Conservation (phyloP, 2,888 invertebrate species). For the Brachypalpus laphriformis region DNA sequence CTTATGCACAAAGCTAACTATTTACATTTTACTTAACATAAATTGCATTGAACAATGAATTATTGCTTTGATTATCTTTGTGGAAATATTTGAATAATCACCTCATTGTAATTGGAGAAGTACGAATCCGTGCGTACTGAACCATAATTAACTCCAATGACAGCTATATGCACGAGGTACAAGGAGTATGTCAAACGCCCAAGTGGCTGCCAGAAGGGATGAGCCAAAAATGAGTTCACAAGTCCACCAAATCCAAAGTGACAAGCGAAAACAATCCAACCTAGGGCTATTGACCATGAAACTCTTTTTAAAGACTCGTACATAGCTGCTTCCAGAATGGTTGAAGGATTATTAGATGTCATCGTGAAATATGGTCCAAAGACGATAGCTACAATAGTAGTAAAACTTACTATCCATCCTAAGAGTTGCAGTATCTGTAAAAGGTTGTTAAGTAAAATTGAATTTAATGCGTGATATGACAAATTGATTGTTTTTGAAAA, state of each 20-base stretch:
- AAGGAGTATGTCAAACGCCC: conserved; percentile 65
- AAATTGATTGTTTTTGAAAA: no score
- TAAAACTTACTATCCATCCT: not conserved
- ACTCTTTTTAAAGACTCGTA: conserved; percentile 66
- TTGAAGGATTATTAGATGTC: not conserved
- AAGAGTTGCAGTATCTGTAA: not conserved
- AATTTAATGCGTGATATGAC: no score
- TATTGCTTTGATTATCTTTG: no score
- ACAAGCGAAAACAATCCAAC: conserved; percentile 74
- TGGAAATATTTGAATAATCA: conserved; percentile 14
- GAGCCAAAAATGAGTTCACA: conserved; percentile 63
- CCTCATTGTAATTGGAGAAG: conserved; percentile 52
- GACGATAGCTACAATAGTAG: not conserved
- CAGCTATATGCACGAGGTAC: conserved; percentile 64
- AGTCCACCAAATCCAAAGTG: conserved; percentile 71
- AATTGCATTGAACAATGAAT: not conserved
- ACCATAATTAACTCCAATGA: conserved; percentile 28
- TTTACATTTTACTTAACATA: not conserved
- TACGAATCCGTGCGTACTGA: conserved; percentile 7
- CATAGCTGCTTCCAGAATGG: conserved; percentile 61
- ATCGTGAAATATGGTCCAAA: not conserved
- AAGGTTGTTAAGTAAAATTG: no score
- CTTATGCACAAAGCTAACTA: not conserved
- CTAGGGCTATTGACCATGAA: conserved; percentile 66
- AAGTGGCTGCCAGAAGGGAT: conserved; percentile 71